Evolutionary conservation across 2,888 invertebrate genomes (phyloP), one percentile per base, ranked within the genome.

Genomic region (Drosophila prostipennis): DNA sequence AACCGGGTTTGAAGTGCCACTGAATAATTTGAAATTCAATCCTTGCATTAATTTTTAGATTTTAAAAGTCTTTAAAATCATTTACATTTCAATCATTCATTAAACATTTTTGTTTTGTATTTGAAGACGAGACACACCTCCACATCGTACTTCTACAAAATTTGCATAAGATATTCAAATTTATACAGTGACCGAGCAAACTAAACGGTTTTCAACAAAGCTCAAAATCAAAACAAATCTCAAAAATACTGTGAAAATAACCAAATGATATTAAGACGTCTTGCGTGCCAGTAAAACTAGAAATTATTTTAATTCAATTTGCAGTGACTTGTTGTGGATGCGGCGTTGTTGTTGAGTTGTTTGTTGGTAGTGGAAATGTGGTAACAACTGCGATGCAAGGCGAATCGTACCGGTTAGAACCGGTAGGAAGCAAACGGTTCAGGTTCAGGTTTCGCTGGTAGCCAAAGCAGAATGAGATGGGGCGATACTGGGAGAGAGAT

Each of bases 331-430:
- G 52, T 34, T 74, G 46, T 53, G 26, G 59, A 56, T 61, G 45
- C 46, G 36, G 19, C 40, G 29, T 10, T 69, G 39, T 48, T 39
- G 46, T 45, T 74, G 39, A 8, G n/a, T 49, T 36, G 53, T 19
- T 53, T 51, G 34, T 53, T 60, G 61, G 60, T 60, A 52, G 51
- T 57, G 48, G 26, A 55, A 55, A 19, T 70, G 59, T 71, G 59
- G 57, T 71, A 58, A 29, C 48, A 39, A 19, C 65, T 14, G 67
- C 53, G 55, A 64, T 67, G 69, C 71, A 74, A 55, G 70, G 49
- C 70, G 69, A 68, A 71, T 65, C 58, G 55, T 70, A 71, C 81
- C 57, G 85, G 85, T 74, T 78, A 55, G 49, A 87, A 82, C 81
- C 73, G 72, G 81, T 69, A 74, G 40, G 37, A 69, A 58, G 39